Base-by-base conservation (phyloP, 1,140 invertebrate species). In the Bradysia coprophila region DNA sequence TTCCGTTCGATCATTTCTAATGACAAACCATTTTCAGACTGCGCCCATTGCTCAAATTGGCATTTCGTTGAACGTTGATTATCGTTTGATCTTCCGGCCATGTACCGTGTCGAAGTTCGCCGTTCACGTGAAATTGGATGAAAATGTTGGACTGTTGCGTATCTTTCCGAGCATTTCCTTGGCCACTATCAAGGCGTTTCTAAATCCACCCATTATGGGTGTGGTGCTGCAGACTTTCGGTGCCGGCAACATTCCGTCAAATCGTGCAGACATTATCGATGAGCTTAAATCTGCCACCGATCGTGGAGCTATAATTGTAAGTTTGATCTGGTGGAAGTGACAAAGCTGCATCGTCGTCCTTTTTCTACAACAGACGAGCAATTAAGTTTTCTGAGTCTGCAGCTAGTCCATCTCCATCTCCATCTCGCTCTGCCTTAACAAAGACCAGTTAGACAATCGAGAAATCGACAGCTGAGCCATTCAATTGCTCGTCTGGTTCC, bases 171-270 rank as follows among this genome's bases (percentile, higher is more conserved):
- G 84, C 46, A 93, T 96, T 46, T 83, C 83, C 13, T 65, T 70
- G 11, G 69, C 80, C 43, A 79, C 83, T 9, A 79, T 92, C 5
- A 67, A 68, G 43, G 76, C 82, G 1, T 88, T 92, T 53, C 63
- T 94, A 19, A 75, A 81, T 46, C 74, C 85, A 3, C 86, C 89
- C 0, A 83, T 89, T 37, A 70, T 83, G 51, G 92, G 69, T 55
- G 79, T 95, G 3, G 81, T 98, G 1, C 59, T 98, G 11, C 86
- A 95, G 61, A 87, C 83, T 0, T 98, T 92, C 51, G 93, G 93
- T 6, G 71, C 81, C 1, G 94, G 94, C 1, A 98, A 98, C 55
- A 75, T 93, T 16, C 92, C 93, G 0, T 76, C 73, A 1, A 82
- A 86, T 52, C 67, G 87, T 13, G 61, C 65, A n/a, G 91, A 95